Conservation (phyloP, 1,140 invertebrate genomes). For the Phymorhynchus buccinoides region DNA sequence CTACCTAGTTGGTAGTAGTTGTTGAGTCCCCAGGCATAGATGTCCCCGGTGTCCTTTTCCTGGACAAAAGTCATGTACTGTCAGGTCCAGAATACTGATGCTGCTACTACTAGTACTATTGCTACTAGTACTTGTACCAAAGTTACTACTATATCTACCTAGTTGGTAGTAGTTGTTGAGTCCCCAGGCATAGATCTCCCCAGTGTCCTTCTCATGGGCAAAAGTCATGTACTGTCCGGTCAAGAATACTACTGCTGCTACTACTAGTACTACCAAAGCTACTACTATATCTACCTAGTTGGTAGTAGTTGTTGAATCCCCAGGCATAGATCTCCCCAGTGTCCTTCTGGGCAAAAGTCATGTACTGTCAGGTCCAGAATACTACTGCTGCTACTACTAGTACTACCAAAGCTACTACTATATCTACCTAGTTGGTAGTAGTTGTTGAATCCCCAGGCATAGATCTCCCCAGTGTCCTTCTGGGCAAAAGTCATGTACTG, state of each 20-base stretch:
- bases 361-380: constrained; percentile 91
- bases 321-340: constrained; percentile 85
- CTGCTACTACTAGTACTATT: no score
- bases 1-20: constrained; percentile 92
- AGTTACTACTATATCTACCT: no score
- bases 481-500: constrained; percentile 87
- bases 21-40: constrained; percentile 92
- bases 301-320: constrained; percentile 94
- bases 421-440: constrained; percentile 87
- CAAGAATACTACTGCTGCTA: no score
- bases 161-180: constrained; percentile 95
- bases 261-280: no score
- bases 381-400: no score
- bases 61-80: constrained; percentile 87
- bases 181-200: constrained; percentile 88
- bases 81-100: constrained; percentile 94
- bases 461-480: constrained; percentile 80
- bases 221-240: constrained; percentile 89
- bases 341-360: constrained; percentile 83
- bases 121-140: neutral
- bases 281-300: constrained; percentile 84
- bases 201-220: constrained; percentile 79
- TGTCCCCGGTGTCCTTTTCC: constrained; percentile 78
- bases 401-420: no score
- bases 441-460: constrained; percentile 93